A percentile compares a stretch with the other conserved stretches of the same genome.
Evolutionary conservation across 1,140 invertebrate species (phyloP).

Genomic region (Platorchestia sp.): DNA sequence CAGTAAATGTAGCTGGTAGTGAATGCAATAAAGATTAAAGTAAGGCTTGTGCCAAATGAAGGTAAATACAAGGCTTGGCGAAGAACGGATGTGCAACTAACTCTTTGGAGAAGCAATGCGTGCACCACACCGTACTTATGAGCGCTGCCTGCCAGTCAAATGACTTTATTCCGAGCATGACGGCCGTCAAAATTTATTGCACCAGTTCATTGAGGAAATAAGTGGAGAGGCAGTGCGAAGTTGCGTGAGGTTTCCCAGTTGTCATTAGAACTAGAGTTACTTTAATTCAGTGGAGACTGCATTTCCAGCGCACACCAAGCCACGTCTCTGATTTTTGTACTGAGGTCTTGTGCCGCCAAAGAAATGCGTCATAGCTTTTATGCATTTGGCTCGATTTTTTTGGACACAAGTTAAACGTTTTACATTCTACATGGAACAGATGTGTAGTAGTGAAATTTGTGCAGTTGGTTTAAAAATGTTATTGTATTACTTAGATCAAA

Average conservation of each 20-base stretch:
- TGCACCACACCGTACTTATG: background rate
- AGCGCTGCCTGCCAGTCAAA: background rate
- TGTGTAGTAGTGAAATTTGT: background rate
- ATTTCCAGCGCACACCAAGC: background rate
- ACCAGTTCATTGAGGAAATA: background rate
- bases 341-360: background rate
- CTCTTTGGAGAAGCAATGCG: background rate
- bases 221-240: background rate
- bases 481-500: background rate
- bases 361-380: background rate
- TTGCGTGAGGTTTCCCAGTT: background rate
- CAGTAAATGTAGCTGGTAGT: background rate
- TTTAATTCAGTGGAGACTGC: background rate
- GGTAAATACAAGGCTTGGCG: background rate
- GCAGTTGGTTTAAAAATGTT: background rate
- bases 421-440: background rate
- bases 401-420: background rate
- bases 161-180: background rate
- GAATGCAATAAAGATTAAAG: background rate
- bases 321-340: background rate
- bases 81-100: background rate
- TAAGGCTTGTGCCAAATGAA: background rate
- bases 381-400: background rate
- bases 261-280: background rate
- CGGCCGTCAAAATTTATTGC: background rate